These are phyloP conservation scores for Bradynema listronoti DNA, from an alignment of 1,140 invertebrate genomes.

Conservation along the genomic window DNA sequence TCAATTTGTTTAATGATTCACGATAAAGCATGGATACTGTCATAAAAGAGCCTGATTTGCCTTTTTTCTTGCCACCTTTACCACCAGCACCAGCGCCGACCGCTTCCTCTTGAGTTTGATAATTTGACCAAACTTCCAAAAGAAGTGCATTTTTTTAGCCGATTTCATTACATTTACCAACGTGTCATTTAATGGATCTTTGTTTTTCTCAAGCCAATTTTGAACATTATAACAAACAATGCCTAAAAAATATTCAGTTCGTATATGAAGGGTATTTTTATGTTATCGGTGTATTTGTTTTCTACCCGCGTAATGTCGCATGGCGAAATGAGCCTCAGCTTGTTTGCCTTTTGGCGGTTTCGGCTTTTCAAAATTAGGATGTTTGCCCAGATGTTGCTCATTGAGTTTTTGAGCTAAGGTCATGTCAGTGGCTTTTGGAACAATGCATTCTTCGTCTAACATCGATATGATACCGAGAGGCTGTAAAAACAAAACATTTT, in stretches of 20 bases:
- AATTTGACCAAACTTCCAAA: constrained; percentile 50
- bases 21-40: constrained; percentile 56
- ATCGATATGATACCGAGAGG: constrained; percentile 99
- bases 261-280: constrained; percentile 5
- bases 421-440: constrained; percentile 97
- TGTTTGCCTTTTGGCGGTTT: constrained; percentile 92
- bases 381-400: constrained; percentile 96
- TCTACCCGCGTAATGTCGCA: constrained; percentile 97
- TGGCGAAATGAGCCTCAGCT: constrained; percentile 89
- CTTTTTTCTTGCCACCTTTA: constrained; percentile 54
- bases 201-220: constrained; percentile 99
- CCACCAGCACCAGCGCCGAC: constrained; percentile 51
- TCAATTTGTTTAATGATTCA: constrained; percentile 57
- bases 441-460: constrained; percentile 99
- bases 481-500: constrained; percentile 61
- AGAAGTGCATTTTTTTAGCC: constrained; percentile 34
- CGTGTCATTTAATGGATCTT: constrained; percentile 97
- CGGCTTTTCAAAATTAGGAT: constrained; percentile 85
- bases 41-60: constrained; percentile 58
- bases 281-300: no score
- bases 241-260: constrained; percentile 58
- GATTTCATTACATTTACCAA: constrained; percentile 80
- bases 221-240: constrained; percentile 93
- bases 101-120: constrained; percentile 57
- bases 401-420: constrained; percentile 96